Evolutionary conservation across 1,140 invertebrate genomes (phyloP).

Genomic region (Luehdorfia chinensis): DNA sequence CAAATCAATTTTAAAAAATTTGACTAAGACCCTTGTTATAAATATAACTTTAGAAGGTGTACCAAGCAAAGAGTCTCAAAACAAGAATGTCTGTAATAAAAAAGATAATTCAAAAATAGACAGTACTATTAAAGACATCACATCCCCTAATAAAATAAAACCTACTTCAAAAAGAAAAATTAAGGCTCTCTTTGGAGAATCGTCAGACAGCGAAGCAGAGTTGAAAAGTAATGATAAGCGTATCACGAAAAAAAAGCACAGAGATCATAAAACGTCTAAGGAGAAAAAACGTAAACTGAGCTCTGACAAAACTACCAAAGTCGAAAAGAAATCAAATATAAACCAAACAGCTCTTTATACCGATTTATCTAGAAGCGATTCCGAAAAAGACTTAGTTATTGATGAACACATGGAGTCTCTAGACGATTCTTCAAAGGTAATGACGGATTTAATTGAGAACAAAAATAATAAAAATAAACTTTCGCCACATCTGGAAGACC

Average conservation of each 20-base stretch:
- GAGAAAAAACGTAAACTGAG: conserved; percentile 17
- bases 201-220: conserved; percentile 61
- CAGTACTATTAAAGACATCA: conserved; percentile 15
- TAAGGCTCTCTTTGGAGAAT: conserved; percentile 71
- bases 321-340: conserved; percentile 19
- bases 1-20: conserved; percentile 20
- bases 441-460: conserved; percentile 5
- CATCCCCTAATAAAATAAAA: conserved; percentile 33
- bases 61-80: conserved; percentile 27
- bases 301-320: conserved; percentile 17
- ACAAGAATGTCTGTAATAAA: conserved; percentile 23
- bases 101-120: conserved; percentile 18
- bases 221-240: conserved; percentile 25
- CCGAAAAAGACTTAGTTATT: conserved; percentile 40
- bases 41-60: conserved; percentile 66
- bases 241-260: conserved; percentile 30
- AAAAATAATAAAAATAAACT: background rate
- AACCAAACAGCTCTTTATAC: conserved; percentile 1
- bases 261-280: conserved; percentile 22
- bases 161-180: conserved; percentile 67
- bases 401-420: conserved; percentile 31
- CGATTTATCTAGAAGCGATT: conserved; percentile 12
- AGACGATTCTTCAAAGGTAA: background rate
- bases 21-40: conserved; percentile 54
- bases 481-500: background rate